Evolutionary conservation across 2,113 vertebrate genomes (phyloP).

Genomic region (Boleophthalmus pectinirostris): DNA sequence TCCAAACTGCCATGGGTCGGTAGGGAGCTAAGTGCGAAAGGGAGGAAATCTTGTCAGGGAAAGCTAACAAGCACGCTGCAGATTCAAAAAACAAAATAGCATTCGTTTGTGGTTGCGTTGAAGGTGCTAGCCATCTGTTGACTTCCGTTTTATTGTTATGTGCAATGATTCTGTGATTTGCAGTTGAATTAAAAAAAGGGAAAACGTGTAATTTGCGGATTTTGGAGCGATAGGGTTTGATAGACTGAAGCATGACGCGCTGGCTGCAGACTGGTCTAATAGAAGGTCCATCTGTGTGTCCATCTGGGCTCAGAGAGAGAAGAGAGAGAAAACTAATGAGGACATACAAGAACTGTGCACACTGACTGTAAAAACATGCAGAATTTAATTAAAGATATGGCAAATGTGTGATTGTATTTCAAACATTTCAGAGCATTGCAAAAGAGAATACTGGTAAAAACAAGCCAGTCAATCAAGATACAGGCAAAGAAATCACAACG

Average conservation of each 20-base stretch:
- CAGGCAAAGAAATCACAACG: too few species aligned
- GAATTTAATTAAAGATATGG: conserved; percentile 13
- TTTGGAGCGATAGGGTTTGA: conserved; percentile 52
- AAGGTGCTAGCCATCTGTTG: conserved; percentile 44
- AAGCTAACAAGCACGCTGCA: conserved; percentile 59
- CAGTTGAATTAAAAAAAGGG: conserved; percentile 20
- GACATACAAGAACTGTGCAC: conserved; percentile 36
- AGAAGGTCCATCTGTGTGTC: conserved; percentile 77
- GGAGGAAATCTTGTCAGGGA: conserved; percentile 57
- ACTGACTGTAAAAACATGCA: conserved; percentile 30
- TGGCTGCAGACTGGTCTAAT: conserved; percentile 60
- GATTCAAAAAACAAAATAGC: conserved; percentile 36
- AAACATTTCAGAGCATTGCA: not conserved
- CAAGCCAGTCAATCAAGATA: not conserved
- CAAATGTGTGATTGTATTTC: not conserved
- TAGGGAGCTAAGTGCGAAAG: conserved; percentile 25
- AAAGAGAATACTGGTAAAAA: not conserved
- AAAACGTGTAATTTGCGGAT: conserved; percentile 51
- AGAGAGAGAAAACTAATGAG: conserved; percentile 40
- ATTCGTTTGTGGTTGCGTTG: conserved; percentile 29
- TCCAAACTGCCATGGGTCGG: conserved; percentile 34
- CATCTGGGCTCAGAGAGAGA: conserved; percentile 68
- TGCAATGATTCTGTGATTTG: conserved; percentile 56
- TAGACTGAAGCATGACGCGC: conserved; percentile 61
- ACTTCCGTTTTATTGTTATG: conserved; percentile 53